Evolutionary conservation across 2,797 vertebrate species (phyloP).

Genomic region (Champsocephalus esox): DNA sequence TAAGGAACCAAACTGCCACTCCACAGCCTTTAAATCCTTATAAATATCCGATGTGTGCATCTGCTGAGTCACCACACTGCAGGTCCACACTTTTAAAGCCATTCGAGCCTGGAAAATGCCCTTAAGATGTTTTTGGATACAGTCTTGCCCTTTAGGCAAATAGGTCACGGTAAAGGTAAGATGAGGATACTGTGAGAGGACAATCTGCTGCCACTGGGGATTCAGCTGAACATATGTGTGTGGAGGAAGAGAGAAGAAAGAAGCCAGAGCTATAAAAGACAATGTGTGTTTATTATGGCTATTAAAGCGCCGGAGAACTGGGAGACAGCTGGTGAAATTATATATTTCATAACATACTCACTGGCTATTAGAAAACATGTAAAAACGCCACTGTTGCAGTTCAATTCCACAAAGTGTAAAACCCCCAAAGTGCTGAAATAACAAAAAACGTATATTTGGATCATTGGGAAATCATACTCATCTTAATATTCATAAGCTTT

Average conservation of each 20-base stretch:
- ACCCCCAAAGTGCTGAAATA: not conserved
- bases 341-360: slow-evolving; percentile 43
- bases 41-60: slow-evolving; percentile 36
- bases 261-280: slow-evolving; percentile 13
- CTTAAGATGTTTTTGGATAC: slow-evolving; percentile 48
- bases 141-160: slow-evolving; percentile 20
- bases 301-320: slow-evolving; percentile 4
- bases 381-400: slow-evolving; percentile 1
- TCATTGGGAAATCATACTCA: not conserved
- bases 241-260: slow-evolving; percentile 16
- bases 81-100: slow-evolving; percentile 51
- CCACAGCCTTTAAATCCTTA: slow-evolving; percentile 26
- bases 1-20: slow-evolving; percentile 7
- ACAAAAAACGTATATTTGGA: not conserved
- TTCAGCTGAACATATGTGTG: slow-evolving; percentile 26
- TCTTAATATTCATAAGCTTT: not conserved
- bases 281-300: slow-evolving; percentile 40
- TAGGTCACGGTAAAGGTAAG: slow-evolving; percentile 38
- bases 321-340: slow-evolving; percentile 45
- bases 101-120: slow-evolving; percentile 48
- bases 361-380: slow-evolving; percentile 18
- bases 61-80: slow-evolving; percentile 52
- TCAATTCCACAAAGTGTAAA: slow-evolving; percentile 3
- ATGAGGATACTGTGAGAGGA: slow-evolving; percentile 29
- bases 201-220: slow-evolving; percentile 13